Evolutionary conservation across 2,888 invertebrate species (phyloP).

Genomic region (Caenorhabditis japonica): DNA sequence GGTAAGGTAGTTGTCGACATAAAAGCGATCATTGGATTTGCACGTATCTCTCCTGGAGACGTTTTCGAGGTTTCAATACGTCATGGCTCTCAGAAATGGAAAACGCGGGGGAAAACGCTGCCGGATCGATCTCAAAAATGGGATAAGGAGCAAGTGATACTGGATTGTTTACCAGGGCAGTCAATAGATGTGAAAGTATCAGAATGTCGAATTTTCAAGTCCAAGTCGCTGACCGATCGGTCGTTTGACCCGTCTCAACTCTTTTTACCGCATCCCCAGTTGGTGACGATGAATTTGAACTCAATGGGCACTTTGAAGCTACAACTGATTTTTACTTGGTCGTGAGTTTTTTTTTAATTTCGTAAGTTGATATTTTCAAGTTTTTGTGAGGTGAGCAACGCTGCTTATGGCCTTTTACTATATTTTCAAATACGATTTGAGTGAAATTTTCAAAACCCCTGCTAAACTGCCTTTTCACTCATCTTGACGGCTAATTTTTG

Average conservation of each 20-base stretch:
- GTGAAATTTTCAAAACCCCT: too few relatives aligned
- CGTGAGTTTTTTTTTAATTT: constrained; percentile 78
- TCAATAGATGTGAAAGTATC: constrained; percentile 79
- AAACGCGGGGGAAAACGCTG: constrained; percentile 78
- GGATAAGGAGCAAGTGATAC: constrained; percentile 78
- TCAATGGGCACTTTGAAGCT: constrained; percentile 81
- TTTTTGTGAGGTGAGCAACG: too few relatives aligned
- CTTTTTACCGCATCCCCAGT: constrained; percentile 81
- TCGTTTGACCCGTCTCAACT: constrained; percentile 81
- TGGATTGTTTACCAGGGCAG: constrained; percentile 80
- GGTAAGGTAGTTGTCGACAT: constrained; percentile 73
- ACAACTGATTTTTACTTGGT: constrained; percentile 81
- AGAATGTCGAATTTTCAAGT: constrained; percentile 71
- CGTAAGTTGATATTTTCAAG: not conserved
- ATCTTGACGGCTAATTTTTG: too few relatives aligned
- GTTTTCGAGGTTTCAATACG: constrained; percentile 81
- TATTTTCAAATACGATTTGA: too few relatives aligned
- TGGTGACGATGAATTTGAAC: constrained; percentile 82
- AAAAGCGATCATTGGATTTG: constrained; percentile 81
- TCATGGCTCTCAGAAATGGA: constrained; percentile 81
- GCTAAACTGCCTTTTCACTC: too few relatives aligned
- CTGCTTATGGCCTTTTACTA: too few relatives aligned
- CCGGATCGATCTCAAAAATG: constrained; percentile 80
- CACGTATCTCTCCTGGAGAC: constrained; percentile 81
- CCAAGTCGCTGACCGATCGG: constrained; percentile 78